Evolutionary conservation across 2,888 invertebrate species (phyloP).

Genomic region (Polyploca ridens): DNA sequence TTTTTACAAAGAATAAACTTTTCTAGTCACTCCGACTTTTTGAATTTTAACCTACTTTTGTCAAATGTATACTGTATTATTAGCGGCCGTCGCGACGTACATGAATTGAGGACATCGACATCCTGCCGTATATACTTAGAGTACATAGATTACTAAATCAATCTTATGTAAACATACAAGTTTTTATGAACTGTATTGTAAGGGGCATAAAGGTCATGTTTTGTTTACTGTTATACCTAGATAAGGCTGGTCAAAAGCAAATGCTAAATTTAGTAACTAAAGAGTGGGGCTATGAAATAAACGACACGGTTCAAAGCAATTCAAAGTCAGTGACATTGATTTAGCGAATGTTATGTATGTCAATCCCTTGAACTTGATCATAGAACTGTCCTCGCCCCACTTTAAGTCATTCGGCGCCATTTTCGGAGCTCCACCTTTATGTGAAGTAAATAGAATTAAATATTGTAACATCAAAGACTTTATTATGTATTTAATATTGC

Average conservation of each 20-base stretch:
- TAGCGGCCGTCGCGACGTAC: neutral
- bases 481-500: too few relatives aligned
- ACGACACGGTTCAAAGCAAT: neutral
- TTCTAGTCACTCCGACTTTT: too few relatives aligned
- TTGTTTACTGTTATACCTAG: neutral
- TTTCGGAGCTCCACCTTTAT: neutral
- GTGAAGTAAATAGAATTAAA: neutral
- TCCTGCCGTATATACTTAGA: slow-evolving; percentile 16
- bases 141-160: neutral
- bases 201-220: neutral
- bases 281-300: too few relatives aligned
- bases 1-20: too few relatives aligned
- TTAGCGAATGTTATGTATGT: neutral
- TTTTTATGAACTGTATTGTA: neutral
- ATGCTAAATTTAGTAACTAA: neutral
- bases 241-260: neutral
- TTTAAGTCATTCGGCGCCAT: neutral
- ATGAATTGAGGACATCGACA: slow-evolving; percentile 22
- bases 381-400: neutral
- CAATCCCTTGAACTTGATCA: neutral
- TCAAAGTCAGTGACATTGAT: neutral
- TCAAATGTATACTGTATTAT: neutral
- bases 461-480: neutral
- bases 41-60: neutral
- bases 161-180: neutral